phyloP scores from a whole-genome alignment of 2,797 vertebrate genomes.

The Arnoldichthys spilopterus region DNA sequence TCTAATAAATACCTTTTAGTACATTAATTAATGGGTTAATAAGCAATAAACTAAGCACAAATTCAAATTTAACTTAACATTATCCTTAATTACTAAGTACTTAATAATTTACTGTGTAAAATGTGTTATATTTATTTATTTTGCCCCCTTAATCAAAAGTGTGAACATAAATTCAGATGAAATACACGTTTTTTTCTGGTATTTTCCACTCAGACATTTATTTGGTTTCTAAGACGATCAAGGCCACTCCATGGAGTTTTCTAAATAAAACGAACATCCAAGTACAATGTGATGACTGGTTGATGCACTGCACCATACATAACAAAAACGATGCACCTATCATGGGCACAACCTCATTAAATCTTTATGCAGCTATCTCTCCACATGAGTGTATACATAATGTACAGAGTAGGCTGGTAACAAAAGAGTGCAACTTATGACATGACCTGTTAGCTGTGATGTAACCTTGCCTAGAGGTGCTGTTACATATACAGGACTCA shows the following conservation, averaged over 20 bases:
- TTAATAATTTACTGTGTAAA: no score
- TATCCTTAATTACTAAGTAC: no score
- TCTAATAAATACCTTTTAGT: no score
- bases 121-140: no score
- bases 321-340: constrained; percentile 15
- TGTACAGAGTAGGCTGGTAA: not conserved
- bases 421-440: constrained; percentile 20
- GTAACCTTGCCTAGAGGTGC: not conserved
- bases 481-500: not conserved
- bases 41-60: no score
- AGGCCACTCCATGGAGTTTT: constrained; percentile 5
- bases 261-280: constrained; percentile 30
- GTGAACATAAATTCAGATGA: not conserved
- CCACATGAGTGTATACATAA: constrained; percentile 1
- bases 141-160: no score
- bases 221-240: constrained; percentile 20
- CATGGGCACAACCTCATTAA: constrained; percentile 25
- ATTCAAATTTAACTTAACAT: no score
- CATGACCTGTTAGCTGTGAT: not conserved
- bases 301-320: constrained; percentile 14
- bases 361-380: not conserved
- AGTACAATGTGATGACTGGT: constrained; percentile 8
- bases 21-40: no score
- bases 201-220: not conserved
- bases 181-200: not conserved